Evolutionary conservation across 2,888 invertebrate species (phyloP).

Genomic region (Tanypteryx hageni): DNA sequence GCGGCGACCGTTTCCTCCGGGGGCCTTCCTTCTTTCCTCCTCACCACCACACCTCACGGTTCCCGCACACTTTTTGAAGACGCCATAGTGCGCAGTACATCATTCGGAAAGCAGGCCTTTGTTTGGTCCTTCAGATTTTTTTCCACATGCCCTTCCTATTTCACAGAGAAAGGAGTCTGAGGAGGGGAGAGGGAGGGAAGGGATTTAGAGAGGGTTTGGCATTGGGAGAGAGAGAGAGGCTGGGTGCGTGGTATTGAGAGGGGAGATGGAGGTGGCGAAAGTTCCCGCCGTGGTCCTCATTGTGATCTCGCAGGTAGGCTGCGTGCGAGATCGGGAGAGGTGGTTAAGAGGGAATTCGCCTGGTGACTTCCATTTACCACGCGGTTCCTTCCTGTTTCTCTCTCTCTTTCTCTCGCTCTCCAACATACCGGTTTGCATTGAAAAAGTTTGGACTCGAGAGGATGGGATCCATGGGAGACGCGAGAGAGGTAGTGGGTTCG

Average conservation of each 20-base stretch:
- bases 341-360: slow-evolving; percentile 27
- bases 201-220: not conserved
- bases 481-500: not conserved
- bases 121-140: slow-evolving; percentile 53
- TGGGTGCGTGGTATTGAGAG: slow-evolving; percentile 8
- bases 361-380: slow-evolving; percentile 23
- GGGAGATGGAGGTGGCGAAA: not conserved
- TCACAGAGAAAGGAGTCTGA: not conserved
- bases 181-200: not conserved
- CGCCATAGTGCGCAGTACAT: slow-evolving; percentile 62
- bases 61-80: slow-evolving; percentile 32
- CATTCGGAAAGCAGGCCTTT: slow-evolving; percentile 59
- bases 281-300: slow-evolving; percentile 18
- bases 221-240: not conserved
- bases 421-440: slow-evolving; percentile 28
- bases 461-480: not conserved
- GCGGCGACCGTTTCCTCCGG: slow-evolving; percentile 37
- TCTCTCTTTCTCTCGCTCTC: not conserved
- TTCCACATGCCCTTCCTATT: not conserved
- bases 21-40: not conserved
- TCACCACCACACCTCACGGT: not conserved
- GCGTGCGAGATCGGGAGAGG: not conserved
- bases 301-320: slow-evolving; percentile 18
- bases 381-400: slow-evolving; percentile 57
- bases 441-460: not conserved